Percentiles rank a stretch among this genome's conserved stretches.
phyloP scores from a whole-genome alignment of 2,888 invertebrate species.

The Epirrita christyi region DNA sequence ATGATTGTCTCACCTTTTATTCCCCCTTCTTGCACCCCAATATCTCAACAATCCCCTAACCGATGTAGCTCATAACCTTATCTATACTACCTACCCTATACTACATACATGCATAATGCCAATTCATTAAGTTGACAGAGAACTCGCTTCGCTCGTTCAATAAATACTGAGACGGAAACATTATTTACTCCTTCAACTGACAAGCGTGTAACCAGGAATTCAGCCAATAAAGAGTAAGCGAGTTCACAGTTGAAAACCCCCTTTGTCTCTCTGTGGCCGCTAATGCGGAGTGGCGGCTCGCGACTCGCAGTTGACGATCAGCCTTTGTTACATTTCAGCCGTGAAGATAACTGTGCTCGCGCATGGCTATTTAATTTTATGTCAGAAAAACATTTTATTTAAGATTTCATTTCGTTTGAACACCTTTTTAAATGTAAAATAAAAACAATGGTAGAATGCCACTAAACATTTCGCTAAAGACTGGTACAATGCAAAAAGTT shows the following conservation, averaged over 20 bases:
- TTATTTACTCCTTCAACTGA: neutral
- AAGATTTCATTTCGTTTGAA: neutral
- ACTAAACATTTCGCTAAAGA: neutral
- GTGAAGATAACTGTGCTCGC: slow-evolving; percentile 19
- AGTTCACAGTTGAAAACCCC: slow-evolving; percentile 36
- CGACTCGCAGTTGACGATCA: slow-evolving; percentile 29
- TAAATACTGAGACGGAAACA: too few relatives aligned
- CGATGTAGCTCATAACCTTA: too few relatives aligned
- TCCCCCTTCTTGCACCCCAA: too few relatives aligned
- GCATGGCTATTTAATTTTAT: slow-evolving; percentile 15
- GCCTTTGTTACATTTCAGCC: slow-evolving; percentile 26
- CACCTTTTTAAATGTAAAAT: neutral
- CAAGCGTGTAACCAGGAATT: slow-evolving; percentile 21
- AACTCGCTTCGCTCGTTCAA: too few relatives aligned
- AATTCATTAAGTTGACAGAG: too few relatives aligned
- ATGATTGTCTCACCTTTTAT: too few relatives aligned
- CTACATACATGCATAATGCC: too few relatives aligned
- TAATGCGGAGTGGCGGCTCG: slow-evolving; percentile 31
- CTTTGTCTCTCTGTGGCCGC: slow-evolving; percentile 32
- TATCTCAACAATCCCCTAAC: too few relatives aligned
- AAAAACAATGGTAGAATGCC: neutral
- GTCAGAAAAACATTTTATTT: slow-evolving; percentile 1
- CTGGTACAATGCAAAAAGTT: neutral
- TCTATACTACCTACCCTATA: too few relatives aligned
- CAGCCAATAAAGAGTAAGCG: slow-evolving; percentile 24